Percentiles rank a stretch among this genome's conserved stretches.
Evolutionary conservation across 2,888 invertebrate species (phyloP).

Genomic region (Drosophila stalkeri): DNA sequence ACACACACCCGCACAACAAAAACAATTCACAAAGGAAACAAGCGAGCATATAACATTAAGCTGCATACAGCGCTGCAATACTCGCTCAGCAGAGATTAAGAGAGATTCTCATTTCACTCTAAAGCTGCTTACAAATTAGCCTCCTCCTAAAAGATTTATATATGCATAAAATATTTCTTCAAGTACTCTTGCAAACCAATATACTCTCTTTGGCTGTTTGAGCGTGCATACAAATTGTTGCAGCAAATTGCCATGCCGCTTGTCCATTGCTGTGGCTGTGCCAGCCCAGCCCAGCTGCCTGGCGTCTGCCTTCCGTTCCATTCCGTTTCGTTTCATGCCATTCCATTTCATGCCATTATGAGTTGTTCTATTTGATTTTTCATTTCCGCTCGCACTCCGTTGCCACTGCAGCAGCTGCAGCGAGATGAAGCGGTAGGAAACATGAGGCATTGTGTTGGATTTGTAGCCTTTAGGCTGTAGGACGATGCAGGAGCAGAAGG

Average conservation of each 20-base stretch:
- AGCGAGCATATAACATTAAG: background rate
- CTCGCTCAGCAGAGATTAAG: background rate
- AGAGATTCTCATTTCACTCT: no score
- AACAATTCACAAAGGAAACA: slow-evolving; percentile 22
- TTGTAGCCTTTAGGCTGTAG: slow-evolving; percentile 71
- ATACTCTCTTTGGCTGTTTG: background rate
- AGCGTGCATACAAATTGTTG: slow-evolving; percentile 19
- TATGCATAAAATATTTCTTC: background rate
- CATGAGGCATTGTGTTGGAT: slow-evolving; percentile 76
- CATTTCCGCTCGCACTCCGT: slow-evolving; percentile 64
- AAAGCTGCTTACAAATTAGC: no score
- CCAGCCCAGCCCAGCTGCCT: slow-evolving; percentile 15
- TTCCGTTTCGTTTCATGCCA: slow-evolving; percentile 12
- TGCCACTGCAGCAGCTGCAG: slow-evolving; percentile 22
- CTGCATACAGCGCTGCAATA: background rate
- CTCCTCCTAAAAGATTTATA: background rate
- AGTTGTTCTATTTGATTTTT: slow-evolving; percentile 74
- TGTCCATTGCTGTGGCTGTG: slow-evolving; percentile 17
- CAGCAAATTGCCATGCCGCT: slow-evolving; percentile 60
- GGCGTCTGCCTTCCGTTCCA: slow-evolving; percentile 14
- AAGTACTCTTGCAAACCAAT: background rate
- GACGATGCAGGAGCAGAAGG: slow-evolving; percentile 41
- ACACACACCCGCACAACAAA: slow-evolving; percentile 28
- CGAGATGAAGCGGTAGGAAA: slow-evolving; percentile 31
- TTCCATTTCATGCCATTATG: slow-evolving; percentile 56